phyloP scores from a whole-genome alignment of 2,113 vertebrate species.

The Fregetta grallaria region DNA sequence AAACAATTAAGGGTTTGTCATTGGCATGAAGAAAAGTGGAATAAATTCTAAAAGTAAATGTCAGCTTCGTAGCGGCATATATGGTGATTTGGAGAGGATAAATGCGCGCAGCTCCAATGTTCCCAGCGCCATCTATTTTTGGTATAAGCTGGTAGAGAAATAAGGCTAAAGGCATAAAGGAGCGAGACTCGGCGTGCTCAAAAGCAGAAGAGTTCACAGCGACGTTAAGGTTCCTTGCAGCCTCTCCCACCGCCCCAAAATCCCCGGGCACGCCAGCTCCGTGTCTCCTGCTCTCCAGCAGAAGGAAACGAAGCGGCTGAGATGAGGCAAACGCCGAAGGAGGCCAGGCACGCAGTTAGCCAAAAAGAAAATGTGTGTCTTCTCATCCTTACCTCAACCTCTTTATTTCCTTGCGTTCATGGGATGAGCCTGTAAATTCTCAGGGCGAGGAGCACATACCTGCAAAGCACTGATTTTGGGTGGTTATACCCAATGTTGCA shows the following conservation, averaged over 20 bases:
- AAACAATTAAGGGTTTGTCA: background rate
- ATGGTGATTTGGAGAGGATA: background rate
- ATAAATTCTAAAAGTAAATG: background rate
- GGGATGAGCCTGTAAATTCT: background rate
- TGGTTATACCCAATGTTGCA: too few relatives aligned
- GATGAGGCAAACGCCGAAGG: rapidly evolving
- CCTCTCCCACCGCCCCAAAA: background rate
- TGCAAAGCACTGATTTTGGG: background rate
- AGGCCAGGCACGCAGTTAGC: background rate
- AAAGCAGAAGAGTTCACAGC: background rate
- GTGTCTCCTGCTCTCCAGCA: background rate
- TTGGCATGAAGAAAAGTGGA: background rate
- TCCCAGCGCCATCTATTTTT: background rate
- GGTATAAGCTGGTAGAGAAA: background rate
- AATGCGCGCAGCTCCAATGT: background rate
- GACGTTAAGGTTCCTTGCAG: background rate
- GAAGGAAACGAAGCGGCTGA: background rate
- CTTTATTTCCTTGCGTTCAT: rapidly evolving
- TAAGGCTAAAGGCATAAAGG: background rate
- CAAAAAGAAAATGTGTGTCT: background rate
- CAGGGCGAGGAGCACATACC: background rate
- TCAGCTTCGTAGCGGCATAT: background rate
- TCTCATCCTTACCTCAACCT: background rate
- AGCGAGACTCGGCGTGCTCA: rapidly evolving
- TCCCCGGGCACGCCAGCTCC: rapidly evolving